Percentiles rank a stretch among this genome's conserved stretches.
These are phyloP conservation scores for Scaptomyza pallida DNA, from an alignment of 1,140 invertebrate genomes.

Conservation along the genomic window DNA sequence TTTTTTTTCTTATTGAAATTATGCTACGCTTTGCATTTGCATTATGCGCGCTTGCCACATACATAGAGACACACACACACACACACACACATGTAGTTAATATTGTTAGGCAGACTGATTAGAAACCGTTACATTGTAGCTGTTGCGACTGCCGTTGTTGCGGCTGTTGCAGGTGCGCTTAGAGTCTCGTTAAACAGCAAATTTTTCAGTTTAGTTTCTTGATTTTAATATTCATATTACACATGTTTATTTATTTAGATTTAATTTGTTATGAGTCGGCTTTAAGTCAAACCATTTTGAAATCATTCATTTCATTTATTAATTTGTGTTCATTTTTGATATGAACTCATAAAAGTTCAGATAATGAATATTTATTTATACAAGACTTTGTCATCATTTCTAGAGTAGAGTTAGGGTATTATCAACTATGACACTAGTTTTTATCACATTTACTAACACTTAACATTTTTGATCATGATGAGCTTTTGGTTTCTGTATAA, in stretches of 20 bases:
- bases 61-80: background rate
- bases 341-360: no score
- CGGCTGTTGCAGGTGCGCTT: slow-evolving; percentile 51
- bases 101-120: slow-evolving; percentile 18
- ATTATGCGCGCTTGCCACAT: slow-evolving; percentile 44
- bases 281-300: no score
- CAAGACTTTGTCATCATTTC: no score
- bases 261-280: no score
- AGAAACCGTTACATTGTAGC: slow-evolving; percentile 51
- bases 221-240: no score
- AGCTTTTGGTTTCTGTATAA: slow-evolving; percentile 21
- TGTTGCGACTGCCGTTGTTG: slow-evolving; percentile 30
- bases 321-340: no score
- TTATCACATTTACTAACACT: no score
- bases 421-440: background rate
- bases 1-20: slow-evolving; percentile 63
- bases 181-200: background rate
- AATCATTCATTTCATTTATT: no score
- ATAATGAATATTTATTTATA: no score
- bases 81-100: background rate
- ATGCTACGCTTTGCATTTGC: slow-evolving; percentile 76
- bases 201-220: no score
- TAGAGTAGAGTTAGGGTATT: background rate
- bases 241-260: no score
- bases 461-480: no score